A percentile compares a stretch with the other conserved stretches of the same genome.
phyloP scores from a whole-genome alignment of 2,797 vertebrate species.

The Setipinna tenuifilis region DNA sequence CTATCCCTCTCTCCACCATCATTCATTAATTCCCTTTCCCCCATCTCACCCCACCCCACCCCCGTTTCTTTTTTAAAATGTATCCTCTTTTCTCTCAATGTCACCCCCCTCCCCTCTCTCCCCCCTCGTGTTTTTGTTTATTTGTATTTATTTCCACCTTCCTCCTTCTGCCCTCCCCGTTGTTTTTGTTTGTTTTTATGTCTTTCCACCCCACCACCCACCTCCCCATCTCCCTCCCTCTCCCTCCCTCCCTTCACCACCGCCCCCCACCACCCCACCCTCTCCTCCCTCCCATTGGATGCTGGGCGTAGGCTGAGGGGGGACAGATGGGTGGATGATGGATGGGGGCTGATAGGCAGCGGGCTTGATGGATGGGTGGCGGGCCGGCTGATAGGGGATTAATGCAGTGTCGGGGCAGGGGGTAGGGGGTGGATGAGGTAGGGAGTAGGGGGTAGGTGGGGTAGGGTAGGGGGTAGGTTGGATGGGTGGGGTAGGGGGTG shows the following conservation, averaged over 20 bases:
- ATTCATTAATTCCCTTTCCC: background rate
- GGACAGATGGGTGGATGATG: slow-evolving; percentile 84
- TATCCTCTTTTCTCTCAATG: slow-evolving; percentile 1
- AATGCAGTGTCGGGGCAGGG: slow-evolving; percentile 71
- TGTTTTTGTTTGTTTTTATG: background rate
- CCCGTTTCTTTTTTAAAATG: background rate
- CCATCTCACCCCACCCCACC: background rate
- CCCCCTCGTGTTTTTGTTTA: background rate
- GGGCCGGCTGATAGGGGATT: slow-evolving; percentile 78
- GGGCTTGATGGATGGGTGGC: slow-evolving; percentile 79
- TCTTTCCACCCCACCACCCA: too few relatives aligned
- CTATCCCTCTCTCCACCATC: background rate
- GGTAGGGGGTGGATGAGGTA: slow-evolving; percentile 79
- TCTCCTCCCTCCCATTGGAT: slow-evolving; percentile 51
- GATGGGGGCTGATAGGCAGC: slow-evolving; percentile 80
- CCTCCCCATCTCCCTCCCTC: background rate
- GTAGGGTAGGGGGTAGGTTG: too few relatives aligned
- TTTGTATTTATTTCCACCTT: background rate
- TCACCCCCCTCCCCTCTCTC: slow-evolving; percentile 55
- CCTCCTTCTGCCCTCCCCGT: background rate
- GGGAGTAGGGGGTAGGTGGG: slow-evolving; percentile 75
- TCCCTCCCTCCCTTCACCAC: slow-evolving; percentile 45
- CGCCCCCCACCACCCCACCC: background rate
- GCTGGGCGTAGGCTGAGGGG: slow-evolving; percentile 64
- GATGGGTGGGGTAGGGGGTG: slow-evolving; percentile 63